Conservation (phyloP, 2,888 invertebrate genomes). For the Linyphia triangularis region DNA sequence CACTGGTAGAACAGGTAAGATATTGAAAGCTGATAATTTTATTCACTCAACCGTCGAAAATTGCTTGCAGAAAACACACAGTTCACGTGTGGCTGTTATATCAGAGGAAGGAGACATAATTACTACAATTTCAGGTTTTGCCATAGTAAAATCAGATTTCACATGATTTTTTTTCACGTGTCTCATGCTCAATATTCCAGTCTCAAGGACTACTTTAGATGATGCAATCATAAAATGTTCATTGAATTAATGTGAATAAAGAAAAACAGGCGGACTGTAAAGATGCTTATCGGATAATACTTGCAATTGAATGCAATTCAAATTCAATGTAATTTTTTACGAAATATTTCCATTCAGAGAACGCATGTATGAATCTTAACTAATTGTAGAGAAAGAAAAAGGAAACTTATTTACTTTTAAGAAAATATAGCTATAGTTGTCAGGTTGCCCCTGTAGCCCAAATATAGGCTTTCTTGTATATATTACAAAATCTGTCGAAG, state of each 20-base stretch:
- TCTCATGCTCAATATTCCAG: not conserved
- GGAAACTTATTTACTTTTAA: no score
- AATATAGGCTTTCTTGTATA: no score
- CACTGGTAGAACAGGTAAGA: not conserved
- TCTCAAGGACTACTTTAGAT: no score
- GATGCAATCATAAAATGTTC: no score
- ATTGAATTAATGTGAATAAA: constrained; percentile 1
- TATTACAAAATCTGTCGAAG: no score
- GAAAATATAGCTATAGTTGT: no score
- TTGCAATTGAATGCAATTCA: not conserved
- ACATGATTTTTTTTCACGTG: not conserved
- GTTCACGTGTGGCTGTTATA: constrained; percentile 9
- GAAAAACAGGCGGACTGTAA: not conserved
- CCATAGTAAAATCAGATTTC: not conserved
- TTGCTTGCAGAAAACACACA: constrained; percentile 25
- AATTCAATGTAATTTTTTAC: no score
- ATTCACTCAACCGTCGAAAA: constrained; percentile 47
- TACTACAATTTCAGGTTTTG: constrained; percentile 30
- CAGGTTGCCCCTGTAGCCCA: no score
- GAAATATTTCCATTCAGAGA: no score
- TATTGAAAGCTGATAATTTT: constrained; percentile 23
- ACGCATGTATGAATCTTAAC: no score
- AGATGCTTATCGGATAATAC: not conserved
- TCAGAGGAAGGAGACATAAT: not conserved
- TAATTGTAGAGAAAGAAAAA: no score